phyloP scores from a whole-genome alignment of 2,888 invertebrate genomes.

The Agonopterix heracliana region DNA sequence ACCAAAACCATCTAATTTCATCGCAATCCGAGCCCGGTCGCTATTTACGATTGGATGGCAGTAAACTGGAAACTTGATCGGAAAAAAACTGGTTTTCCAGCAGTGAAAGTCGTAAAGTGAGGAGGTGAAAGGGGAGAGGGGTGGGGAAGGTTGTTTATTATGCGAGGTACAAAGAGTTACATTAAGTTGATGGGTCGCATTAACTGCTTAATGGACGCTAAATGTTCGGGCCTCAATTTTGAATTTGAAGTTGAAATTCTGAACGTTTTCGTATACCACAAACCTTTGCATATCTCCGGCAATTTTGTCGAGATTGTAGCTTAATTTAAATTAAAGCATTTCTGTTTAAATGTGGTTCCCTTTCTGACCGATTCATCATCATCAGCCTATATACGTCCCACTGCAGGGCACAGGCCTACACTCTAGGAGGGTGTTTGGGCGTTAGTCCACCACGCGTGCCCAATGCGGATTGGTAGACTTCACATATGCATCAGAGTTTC shows the following conservation, averaged over 20 bases:
- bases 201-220: constrained; percentile 1
- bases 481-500: too few relatives aligned
- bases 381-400: too few relatives aligned
- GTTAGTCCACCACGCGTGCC: too few relatives aligned
- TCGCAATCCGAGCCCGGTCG: neutral
- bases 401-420: too few relatives aligned
- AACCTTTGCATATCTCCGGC: too few relatives aligned
- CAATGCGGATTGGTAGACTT: too few relatives aligned
- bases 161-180: constrained; percentile 5
- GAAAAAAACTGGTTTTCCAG: constrained; percentile 4
- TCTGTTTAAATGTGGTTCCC: too few relatives aligned
- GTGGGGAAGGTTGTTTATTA: constrained; percentile 3
- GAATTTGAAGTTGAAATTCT: neutral
- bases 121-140: too few relatives aligned
- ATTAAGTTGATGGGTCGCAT: constrained; percentile 1
- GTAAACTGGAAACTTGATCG: constrained; percentile 7
- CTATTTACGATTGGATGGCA: constrained; percentile 3
- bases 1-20: constrained; percentile 2
- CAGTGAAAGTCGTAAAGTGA: neutral
- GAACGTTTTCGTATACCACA: neutral
- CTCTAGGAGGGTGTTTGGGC: too few relatives aligned
- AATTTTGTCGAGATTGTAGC: too few relatives aligned
- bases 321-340: too few relatives aligned
- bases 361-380: too few relatives aligned
- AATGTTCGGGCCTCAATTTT: neutral